Base-by-base conservation (phyloP, 2,113 vertebrate genomes). In the Chunga burmeisteri region DNA sequence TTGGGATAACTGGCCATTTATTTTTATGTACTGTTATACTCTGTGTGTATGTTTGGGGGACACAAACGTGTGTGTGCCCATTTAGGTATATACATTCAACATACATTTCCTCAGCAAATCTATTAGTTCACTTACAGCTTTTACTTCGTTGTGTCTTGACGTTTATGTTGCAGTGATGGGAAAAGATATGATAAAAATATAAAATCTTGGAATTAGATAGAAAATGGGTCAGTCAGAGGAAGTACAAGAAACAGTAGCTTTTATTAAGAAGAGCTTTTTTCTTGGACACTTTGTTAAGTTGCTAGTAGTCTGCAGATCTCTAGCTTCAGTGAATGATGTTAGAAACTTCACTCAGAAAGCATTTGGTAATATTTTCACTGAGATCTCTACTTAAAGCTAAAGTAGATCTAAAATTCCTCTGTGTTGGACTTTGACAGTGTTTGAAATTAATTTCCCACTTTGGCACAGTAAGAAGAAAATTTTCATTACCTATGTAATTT, bases 51-150 rank as follows among this genome's bases (percentile, higher is more conserved):
- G 26, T 67, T 65, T 81, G 29, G 30, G 42, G 40, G 11, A 29
- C 22, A 44, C 6, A 87, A 36, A 70, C 1, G 0, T 18, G 4
- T 2, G 0, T 1, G 1, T 61, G 52, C 42, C 52, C 1, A 0
- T 67, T 81, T 50, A 49, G 13, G 38, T 83, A 2, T 34, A 17
- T 18, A 13, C 47, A 50, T 62, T 88, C 56, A 50, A 26, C 7
- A 23, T 62, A 3, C 9, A 58, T 81, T 89, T 71, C 50, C 34
- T 44, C 47, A 50, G 65, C 21, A 89, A 34, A 61, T 78, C 63
- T 78, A 1, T 77, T 68, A 49, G 46, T 70, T 91, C 18, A 38
- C 9, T 71, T 63, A 36, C 7, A 53, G 16, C 47, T 94, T 90
- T 81, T 91, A 56, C 36, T 91, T 63, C 50, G 25, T 59, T 77